These are phyloP conservation scores for Xerus inauris DNA, from an alignment of 2,113 vertebrate genomes.

Conservation along the genomic window DNA sequence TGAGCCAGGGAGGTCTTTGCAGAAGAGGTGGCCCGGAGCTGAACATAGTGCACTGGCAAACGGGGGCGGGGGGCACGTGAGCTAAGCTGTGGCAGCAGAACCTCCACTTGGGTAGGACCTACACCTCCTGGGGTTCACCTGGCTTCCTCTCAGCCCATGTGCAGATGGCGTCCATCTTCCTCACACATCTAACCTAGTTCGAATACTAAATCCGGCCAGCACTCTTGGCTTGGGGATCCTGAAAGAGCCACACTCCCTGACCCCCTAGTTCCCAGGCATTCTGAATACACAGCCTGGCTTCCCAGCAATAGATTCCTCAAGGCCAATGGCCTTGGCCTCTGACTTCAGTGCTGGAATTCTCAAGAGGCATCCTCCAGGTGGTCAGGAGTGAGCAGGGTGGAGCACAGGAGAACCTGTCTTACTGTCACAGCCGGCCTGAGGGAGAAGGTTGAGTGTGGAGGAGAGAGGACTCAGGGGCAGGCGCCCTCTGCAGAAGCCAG, in stretches of 20 bases:
- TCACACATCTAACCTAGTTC: background rate
- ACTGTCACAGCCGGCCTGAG: fast-evolving
- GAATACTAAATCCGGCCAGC: fast-evolving
- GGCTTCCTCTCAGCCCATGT: fast-evolving
- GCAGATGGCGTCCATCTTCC: fast-evolving
- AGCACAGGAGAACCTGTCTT: background rate
- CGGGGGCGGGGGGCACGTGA: fast-evolving
- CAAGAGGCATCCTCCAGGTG: background rate
- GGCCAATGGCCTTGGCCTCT: fast-evolving
- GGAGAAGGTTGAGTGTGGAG: fast-evolving
- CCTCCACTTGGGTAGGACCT: fast-evolving
- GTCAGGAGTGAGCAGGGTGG: fast-evolving
- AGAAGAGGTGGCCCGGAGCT: fast-evolving
- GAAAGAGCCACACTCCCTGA: background rate
- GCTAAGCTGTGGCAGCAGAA: fast-evolving
- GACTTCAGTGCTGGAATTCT: fast-evolving
- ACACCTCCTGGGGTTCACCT: fast-evolving
- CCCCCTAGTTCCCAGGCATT: background rate
- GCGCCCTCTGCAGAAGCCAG: background rate
- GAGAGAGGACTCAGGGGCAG: fast-evolving
- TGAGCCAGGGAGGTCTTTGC: fast-evolving
- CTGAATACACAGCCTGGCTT: fast-evolving
- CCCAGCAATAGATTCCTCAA: fast-evolving
- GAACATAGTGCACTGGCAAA: fast-evolving
- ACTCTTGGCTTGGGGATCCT: background rate